Evolutionary conservation across 2,888 invertebrate genomes (phyloP), one percentile per base, ranked within the genome.

Genomic region (Hermodice carunculata): DNA sequence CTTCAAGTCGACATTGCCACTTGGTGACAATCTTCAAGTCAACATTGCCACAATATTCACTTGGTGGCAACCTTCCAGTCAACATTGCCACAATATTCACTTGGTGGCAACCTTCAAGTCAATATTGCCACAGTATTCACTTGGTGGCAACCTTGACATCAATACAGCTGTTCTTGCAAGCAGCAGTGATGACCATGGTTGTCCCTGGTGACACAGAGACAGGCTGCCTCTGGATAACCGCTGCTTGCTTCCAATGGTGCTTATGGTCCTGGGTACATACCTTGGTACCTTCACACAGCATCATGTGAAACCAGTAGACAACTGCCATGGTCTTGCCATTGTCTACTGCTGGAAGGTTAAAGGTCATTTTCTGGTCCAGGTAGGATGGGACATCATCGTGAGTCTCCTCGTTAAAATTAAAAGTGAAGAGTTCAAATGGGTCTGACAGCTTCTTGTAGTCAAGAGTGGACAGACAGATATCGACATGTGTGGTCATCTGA

Each of bases 301-400:
- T 63, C 19, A 81, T 56, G 48, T 81, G 78, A 67, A 81, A 81
- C 82, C 81, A 82, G 67, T 79, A 81, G 8, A 81, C 67, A 22
- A 82, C 67, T 4, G 80, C 82, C 46, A 77, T 71, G 8, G 79
- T 58, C 26, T 64, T 65, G 19, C 82, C 82, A 32, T 71, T 60
- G 42, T 78, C 75, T 5, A 67, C 67, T 5, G 75, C 66, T 17
- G 61, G 66, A 14, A 78, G 66, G 22, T 59, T 68, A n/a, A 75
- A 64, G 6, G 71, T 64, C 4, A 53, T 68, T 5, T 64, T 63
- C 48, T 76, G 71, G 28, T 64, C 28, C 17, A 66, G 54, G 42
- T 48, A 68, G 54, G 32, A 28, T 11, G 54, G 46, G 42, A 51
- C 44, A 4, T 66, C 51, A 53, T 67, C 66, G 11, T 49, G 46